Evolutionary conservation across 2,888 invertebrate genomes (phyloP), one percentile per base, ranked within the genome.

Genomic region (Tetheella fluctuosa): DNA sequence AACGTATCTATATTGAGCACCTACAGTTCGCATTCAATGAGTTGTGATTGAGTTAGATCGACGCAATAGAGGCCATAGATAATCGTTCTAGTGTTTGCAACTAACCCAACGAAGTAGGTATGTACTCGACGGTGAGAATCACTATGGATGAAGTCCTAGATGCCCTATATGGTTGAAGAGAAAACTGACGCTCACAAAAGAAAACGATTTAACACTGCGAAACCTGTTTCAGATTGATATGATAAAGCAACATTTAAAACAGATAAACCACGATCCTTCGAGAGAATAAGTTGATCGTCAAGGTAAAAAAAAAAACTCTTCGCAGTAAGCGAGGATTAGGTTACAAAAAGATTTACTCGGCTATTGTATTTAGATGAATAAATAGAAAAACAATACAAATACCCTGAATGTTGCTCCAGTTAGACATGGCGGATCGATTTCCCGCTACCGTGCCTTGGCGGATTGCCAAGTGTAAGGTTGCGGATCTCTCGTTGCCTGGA

Each of bases 381-480:
- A 37, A 37, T 15, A 23, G 15, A 58, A 65, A 39, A 63, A 62
- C 23, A 37, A 65, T 52, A 61, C 61, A 59, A 58, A 34, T 58
- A 61, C 64, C 52, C 64, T 74, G 67, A 77, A 69, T 69, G 68
- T 72, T 17, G 34, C 34, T 23, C 34, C 23, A 34, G 55, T 55
- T 34, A 34, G 65, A 67, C 65, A 64, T 63, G 68, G 62, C 62
- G 23, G 64, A 81, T 84, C 73, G 78, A 84, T 83, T 79, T 73
- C 71, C 69, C 37, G 37, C 15, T 15, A 39, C 39, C 60, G 67
- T 62, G 64, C 62, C 65, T 69, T 85, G 85, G 85, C 74, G 52
- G 48, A 58, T 42, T 68, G 82, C 85, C 85, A 85, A 77, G 68
- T 62, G 63, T 68, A 75, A 74, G 79, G 75, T 71, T 74, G 74